These are phyloP conservation scores for Polyergus mexicanus DNA, from an alignment of 1,140 invertebrate genomes.

Conservation along the genomic window DNA sequence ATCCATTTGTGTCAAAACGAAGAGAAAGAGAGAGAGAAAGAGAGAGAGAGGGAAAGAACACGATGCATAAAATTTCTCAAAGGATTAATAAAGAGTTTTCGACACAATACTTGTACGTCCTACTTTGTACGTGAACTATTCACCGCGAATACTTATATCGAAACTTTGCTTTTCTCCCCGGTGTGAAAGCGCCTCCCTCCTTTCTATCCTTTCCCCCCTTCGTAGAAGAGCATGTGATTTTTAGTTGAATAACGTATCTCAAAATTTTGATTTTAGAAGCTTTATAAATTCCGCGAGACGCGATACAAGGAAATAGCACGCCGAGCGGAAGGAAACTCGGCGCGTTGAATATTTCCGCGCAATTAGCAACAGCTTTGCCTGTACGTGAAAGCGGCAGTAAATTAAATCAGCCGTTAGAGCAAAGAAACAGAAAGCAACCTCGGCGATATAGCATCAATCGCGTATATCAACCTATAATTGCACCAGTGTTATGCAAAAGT, in stretches of 20 bases:
- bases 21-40: no score
- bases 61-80: constrained; percentile 66
- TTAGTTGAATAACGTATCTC: constrained; percentile 63
- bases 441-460: constrained; percentile 22
- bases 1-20: not conserved
- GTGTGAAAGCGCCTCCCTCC: constrained; percentile 79
- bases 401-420: constrained; percentile 75
- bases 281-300: constrained; percentile 47
- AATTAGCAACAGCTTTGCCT: constrained; percentile 68
- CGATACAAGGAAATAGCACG: constrained; percentile 69
- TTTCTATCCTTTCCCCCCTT: not conserved
- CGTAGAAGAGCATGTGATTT: constrained; percentile 66
- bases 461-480: constrained; percentile 41
- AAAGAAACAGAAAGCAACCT: constrained; percentile 69
- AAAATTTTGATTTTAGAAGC: constrained; percentile 37
- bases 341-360: constrained; percentile 70
- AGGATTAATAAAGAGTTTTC: constrained; percentile 69
- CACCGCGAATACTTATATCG: constrained; percentile 84
- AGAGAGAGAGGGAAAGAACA: not conserved
- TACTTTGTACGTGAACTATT: constrained; percentile 80
- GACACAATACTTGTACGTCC: constrained; percentile 71
- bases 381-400: constrained; percentile 77
- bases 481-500: constrained; percentile 47
- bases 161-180: constrained; percentile 81
- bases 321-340: constrained; percentile 67